A percentile compares a stretch with the other conserved stretches of the same genome.
These are phyloP conservation scores for Eonycteris spelaea DNA, from an alignment of 2,113 vertebrate species.

Conservation along the genomic window DNA sequence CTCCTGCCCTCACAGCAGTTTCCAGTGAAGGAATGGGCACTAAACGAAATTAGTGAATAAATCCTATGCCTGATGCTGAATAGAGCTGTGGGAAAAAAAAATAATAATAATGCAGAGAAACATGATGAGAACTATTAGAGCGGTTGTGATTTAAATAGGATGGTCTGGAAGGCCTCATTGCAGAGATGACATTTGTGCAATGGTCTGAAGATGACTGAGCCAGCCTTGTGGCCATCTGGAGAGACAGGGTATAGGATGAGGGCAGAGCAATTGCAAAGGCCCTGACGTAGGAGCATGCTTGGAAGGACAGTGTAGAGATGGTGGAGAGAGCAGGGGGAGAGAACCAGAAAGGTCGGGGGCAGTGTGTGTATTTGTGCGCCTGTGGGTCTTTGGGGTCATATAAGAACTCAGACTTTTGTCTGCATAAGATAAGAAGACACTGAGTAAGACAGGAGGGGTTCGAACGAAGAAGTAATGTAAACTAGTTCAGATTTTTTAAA, in stretches of 20 bases:
- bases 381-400: neutral
- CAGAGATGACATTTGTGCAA: neutral
- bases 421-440: neutral
- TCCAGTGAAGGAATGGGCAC: neutral
- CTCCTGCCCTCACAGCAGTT: neutral
- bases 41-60: neutral
- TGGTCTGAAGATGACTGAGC: neutral
- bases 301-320: neutral
- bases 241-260: neutral
- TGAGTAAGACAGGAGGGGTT: neutral
- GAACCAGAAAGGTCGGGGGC: neutral
- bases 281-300: too few species aligned
- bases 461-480: neutral
- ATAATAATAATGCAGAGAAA: neutral
- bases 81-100: neutral
- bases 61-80: neutral
- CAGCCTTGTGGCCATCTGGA: neutral
- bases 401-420: neutral
- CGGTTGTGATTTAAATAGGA: neutral
- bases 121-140: neutral
- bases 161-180: neutral
- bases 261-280: too few species aligned
- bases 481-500: neutral
- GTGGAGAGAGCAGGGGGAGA: neutral
- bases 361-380: neutral